Conservation (phyloP, 30 jellyfish, hydroid and myxozoan species). For the Aurelia aurita complex sp. Pacific region DNA sequence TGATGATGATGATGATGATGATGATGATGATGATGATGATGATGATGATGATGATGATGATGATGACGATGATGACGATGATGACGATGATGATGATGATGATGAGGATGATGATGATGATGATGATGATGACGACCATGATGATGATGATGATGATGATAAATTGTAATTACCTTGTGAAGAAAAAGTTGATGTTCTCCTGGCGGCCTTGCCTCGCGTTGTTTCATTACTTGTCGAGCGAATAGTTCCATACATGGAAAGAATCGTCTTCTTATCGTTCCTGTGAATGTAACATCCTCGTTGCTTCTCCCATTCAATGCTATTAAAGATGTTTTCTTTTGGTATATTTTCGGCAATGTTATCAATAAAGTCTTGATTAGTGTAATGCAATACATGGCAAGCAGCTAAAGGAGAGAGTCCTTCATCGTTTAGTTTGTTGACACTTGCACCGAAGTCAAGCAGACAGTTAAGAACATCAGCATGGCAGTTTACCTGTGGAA, state of each 20-base stretch:
- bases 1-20: too few species aligned
- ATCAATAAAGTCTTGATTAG: conserved; percentile 78
- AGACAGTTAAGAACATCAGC: conserved; percentile 73
- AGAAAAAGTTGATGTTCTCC: conserved; percentile 17
- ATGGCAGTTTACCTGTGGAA: conserved; percentile 88
- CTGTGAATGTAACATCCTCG: conserved; percentile 71
- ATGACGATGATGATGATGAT: too few species aligned
- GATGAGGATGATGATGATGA: too few species aligned
- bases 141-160: too few species aligned
- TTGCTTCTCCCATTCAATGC: conserved; percentile 85
- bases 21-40: too few species aligned
- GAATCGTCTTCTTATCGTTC: conserved; percentile 75
- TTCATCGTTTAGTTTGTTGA: conserved; percentile 80
- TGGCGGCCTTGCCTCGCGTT: not conserved
- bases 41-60: too few species aligned
- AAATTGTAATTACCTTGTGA: conserved; percentile 10
- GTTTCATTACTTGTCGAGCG: conserved; percentile 43
- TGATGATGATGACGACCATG: too few species aligned
- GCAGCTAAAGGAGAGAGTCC: conserved; percentile 93
- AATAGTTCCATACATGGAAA: conserved; percentile 62
- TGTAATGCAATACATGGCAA: conserved; percentile 84
- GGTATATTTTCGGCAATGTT: conserved; percentile 86
- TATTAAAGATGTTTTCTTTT: conserved; percentile 82
- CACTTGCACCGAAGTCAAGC: conserved; percentile 91
- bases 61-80: too few species aligned